Evolutionary conservation across 2,797 vertebrate genomes (phyloP).

Genomic region (Myotis myotis): DNA sequence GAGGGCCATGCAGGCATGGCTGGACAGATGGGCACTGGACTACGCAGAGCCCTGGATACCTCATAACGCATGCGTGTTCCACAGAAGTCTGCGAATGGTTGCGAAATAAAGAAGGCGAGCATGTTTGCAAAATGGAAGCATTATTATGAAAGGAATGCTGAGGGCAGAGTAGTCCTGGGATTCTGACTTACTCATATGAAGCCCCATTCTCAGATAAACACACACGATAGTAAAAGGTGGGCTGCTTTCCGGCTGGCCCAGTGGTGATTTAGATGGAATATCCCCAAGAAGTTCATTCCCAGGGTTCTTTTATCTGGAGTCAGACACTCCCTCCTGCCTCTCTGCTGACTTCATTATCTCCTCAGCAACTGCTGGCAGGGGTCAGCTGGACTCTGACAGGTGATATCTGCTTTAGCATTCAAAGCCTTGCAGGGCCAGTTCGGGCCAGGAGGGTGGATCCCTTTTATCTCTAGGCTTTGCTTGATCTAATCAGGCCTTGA

Average conservation of each 20-base stretch:
- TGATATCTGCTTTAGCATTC: constrained; percentile 55
- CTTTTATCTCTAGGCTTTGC: constrained; percentile 48
- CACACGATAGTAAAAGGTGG: not conserved
- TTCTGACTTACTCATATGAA: constrained; percentile 58
- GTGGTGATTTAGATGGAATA: constrained; percentile 52
- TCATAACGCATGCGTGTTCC: not conserved
- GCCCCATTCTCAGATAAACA: constrained; percentile 23
- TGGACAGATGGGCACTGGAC: too few relatives aligned
- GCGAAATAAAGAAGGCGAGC: not conserved
- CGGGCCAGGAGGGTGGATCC: not conserved
- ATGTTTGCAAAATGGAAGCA: not conserved
- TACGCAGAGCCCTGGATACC: not conserved
- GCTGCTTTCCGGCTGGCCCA: constrained; percentile 40
- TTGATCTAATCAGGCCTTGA: constrained; percentile 46
- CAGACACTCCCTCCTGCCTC: constrained; percentile 5
- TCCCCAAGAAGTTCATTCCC: constrained; percentile 52
- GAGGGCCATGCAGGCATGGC: not conserved
- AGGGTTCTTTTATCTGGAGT: constrained; percentile 60
- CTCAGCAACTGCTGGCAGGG: not conserved
- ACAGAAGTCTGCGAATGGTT: not conserved
- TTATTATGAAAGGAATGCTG: not conserved
- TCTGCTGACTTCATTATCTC: constrained; percentile 67
- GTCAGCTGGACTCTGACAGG: constrained; percentile 31
- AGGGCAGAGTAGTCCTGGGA: not conserved
- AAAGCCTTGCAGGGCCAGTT: constrained; percentile 9